These are phyloP conservation scores for Brenthis ino DNA, from an alignment of 2,888 invertebrate species.

Conservation along the genomic window DNA sequence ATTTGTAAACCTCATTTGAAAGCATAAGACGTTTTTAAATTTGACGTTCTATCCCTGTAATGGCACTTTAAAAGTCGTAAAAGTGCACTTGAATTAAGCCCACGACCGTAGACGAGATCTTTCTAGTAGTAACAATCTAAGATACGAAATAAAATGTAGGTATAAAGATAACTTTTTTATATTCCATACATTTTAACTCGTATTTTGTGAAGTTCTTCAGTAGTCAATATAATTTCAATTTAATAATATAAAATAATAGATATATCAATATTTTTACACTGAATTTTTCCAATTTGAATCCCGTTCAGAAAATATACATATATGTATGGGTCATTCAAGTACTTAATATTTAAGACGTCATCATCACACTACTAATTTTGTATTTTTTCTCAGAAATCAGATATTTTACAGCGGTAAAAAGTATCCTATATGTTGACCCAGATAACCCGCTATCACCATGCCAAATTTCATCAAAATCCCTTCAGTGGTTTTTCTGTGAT, in stretches of 20 bases:
- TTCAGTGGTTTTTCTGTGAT: too few species aligned
- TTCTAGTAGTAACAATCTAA: conserved; percentile 21
- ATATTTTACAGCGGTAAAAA: too few species aligned
- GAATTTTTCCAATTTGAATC: too few species aligned
- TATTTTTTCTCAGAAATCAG: too few species aligned
- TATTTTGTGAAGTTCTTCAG: neutral
- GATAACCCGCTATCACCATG: too few species aligned
- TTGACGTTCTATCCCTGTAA: conserved; percentile 62
- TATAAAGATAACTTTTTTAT: conserved; percentile 18
- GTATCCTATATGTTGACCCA: too few species aligned
- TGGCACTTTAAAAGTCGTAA: conserved; percentile 78
- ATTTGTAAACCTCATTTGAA: conserved; percentile 24
- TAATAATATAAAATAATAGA: neutral
- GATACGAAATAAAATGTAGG: conserved; percentile 15
- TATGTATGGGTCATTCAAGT: too few species aligned
- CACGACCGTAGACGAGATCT: conserved; percentile 34
- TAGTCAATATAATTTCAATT: neutral
- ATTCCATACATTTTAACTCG: conserved; percentile 9
- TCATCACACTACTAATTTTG: too few species aligned
- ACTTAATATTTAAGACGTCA: too few species aligned
- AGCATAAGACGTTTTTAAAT: conserved; percentile 37
- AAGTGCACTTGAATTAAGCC: conserved; percentile 61
- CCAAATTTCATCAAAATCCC: too few species aligned
- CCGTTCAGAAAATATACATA: too few species aligned
- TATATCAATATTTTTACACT: too few species aligned